Conservation (phyloP, 92 coral and sea anemone species). For the Phenganax subtilis region DNA sequence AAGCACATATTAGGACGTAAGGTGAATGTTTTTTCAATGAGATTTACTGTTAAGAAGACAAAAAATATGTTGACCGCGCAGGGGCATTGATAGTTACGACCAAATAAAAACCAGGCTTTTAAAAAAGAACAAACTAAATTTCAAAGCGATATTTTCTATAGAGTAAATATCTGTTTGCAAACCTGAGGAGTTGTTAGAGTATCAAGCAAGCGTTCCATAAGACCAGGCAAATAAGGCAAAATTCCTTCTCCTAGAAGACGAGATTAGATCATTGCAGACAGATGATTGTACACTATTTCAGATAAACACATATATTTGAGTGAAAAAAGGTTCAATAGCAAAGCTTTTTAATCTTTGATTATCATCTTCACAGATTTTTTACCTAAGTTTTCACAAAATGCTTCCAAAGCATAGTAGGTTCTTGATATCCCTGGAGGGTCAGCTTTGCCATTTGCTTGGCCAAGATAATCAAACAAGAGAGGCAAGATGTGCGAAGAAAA, state of each 20-base stretch:
- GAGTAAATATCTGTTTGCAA: slow-evolving; percentile 3
- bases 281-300: too few species aligned
- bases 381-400: slow-evolving; percentile 98
- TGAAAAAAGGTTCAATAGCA: not conserved
- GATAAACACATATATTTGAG: not conserved
- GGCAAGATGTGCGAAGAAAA: slow-evolving; percentile 84
- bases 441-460: slow-evolving; percentile 58
- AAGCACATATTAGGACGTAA: too few species aligned
- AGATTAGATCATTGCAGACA: not conserved
- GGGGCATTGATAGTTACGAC: too few species aligned
- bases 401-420: slow-evolving; percentile 92
- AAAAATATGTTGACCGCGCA: too few species aligned
- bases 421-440: slow-evolving; percentile 69
- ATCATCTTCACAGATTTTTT: not conserved
- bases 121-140: too few species aligned
- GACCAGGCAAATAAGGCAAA: slow-evolving; percentile 78
- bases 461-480: slow-evolving; percentile 78
- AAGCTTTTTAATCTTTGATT: too few species aligned
- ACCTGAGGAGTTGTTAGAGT: slow-evolving; percentile 75
- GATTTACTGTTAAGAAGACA: too few species aligned
- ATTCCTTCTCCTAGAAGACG: slow-evolving; percentile 66
- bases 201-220: slow-evolving; percentile 70
- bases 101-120: too few species aligned
- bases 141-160: too few species aligned
- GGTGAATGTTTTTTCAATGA: too few species aligned